These are phyloP conservation scores for Tonatia bakeri DNA, from an alignment of 2,113 vertebrate genomes.

Conservation along the genomic window DNA sequence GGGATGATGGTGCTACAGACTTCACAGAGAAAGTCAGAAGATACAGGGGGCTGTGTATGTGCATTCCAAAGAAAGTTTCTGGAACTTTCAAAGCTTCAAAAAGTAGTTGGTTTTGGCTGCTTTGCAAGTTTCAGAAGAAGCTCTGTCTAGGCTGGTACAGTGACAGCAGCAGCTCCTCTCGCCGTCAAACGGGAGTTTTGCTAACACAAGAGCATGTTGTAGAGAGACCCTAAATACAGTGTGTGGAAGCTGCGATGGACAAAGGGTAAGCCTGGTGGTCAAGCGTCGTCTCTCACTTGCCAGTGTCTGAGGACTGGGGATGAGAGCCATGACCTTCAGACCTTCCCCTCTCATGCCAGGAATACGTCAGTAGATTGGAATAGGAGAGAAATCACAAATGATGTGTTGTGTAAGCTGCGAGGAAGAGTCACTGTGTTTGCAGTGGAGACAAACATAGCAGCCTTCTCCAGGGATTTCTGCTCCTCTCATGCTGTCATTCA, in stretches of 20 bases:
- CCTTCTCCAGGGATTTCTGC: conserved; percentile 53
- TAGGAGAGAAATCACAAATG: conserved; percentile 36
- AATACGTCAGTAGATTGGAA: neutral
- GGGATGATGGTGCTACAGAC: neutral
- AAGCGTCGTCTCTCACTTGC: neutral
- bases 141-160: neutral
- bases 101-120: neutral
- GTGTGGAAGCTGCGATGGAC: neutral
- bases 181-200: neutral
- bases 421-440: conserved; percentile 31
- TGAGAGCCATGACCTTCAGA: neutral
- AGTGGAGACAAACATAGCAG: conserved; percentile 57
- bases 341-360: neutral
- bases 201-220: neutral
- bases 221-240: neutral
- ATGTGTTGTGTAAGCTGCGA: neutral
- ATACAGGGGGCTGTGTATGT: neutral
- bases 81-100: conserved; percentile 31
- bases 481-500: conserved; percentile 61
- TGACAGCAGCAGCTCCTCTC: neutral
- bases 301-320: neutral
- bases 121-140: conserved; percentile 2
- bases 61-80: conserved; percentile 27
- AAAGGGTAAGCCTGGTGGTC: neutral
- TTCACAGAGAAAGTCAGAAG: neutral